Conservation (phyloP, 1,140 invertebrate genomes). For the Asbolus verrucosus region DNA sequence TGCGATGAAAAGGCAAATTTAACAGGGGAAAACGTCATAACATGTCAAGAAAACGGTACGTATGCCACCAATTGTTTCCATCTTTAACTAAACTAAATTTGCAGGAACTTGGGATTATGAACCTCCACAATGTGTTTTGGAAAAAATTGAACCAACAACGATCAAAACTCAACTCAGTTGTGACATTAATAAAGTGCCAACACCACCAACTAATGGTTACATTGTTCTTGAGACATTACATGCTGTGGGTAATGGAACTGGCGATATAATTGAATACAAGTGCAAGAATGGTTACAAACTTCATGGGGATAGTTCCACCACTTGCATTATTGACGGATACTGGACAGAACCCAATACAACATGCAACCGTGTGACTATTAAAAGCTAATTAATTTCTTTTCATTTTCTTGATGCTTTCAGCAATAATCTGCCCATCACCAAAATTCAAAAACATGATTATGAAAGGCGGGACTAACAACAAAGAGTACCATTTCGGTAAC, state of each 20-base stretch:
- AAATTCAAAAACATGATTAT: conserved; percentile 55
- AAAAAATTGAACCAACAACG: neutral
- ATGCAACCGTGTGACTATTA: conserved; percentile 62
- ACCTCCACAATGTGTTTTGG: conserved; percentile 60
- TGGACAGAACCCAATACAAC: conserved; percentile 65
- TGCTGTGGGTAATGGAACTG: conserved; percentile 52
- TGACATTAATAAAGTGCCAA: conserved; percentile 56
- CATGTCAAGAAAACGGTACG: conserved; percentile 66
- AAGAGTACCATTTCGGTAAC: conserved; percentile 64
- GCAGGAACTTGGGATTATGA: conserved; percentile 64
- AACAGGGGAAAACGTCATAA: conserved; percentile 64
- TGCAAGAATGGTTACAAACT: conserved; percentile 65
- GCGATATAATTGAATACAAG: conserved; percentile 62
- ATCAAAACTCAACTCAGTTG: conserved; percentile 48
- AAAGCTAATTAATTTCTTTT: conserved; percentile 1
- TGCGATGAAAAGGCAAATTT: conserved; percentile 66
- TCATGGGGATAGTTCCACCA: conserved; percentile 61
- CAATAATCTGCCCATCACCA: conserved; percentile 62
- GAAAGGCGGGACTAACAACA: conserved; percentile 4
- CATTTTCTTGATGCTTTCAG: conserved; percentile 53
- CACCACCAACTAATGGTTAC: conserved; percentile 64
- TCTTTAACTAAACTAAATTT: conserved; percentile 35
- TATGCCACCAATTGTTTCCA: no score
- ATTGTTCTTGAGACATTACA: conserved; percentile 59
- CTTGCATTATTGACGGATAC: conserved; percentile 65